Percentiles rank a stretch among this genome's conserved stretches.
phyloP scores from a whole-genome alignment of 2,113 vertebrate genomes.

The Nyctereutes procyonoides region DNA sequence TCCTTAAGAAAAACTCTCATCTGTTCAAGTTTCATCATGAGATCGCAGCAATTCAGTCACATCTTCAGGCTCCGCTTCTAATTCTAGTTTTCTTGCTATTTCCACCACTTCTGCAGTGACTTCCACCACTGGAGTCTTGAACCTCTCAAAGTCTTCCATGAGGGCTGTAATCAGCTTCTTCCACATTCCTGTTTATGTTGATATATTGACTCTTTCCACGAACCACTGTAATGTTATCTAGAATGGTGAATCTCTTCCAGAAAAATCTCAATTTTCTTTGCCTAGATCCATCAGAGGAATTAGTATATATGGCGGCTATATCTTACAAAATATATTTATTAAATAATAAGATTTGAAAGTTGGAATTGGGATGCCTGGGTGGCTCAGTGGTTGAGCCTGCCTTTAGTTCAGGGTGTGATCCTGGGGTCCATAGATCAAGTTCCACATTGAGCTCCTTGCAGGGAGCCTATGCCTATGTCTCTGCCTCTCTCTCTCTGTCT shows the following conservation, averaged over 20 bases:
- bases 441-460: too few relatives aligned
- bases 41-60: not conserved
- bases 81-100: not conserved
- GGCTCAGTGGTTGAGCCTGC: too few relatives aligned
- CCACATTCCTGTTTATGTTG: not conserved
- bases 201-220: not conserved
- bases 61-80: not conserved
- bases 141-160: not conserved
- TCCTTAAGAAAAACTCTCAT: not conserved
- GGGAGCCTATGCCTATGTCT: too few relatives aligned
- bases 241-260: not conserved
- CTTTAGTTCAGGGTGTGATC: too few relatives aligned
- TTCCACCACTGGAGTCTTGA: not conserved
- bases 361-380: not conserved
- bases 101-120: not conserved
- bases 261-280: not conserved
- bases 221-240: not conserved
- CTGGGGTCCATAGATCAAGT: too few relatives aligned
- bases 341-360: not conserved
- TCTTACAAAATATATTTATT: not conserved
- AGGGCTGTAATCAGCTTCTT: not conserved
- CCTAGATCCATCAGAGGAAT: not conserved
- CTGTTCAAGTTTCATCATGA: not conserved
- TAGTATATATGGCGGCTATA: not conserved
- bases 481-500: too few relatives aligned